phyloP scores from a whole-genome alignment of 2,113 vertebrate species.

The Leucopsar rothschildi region DNA sequence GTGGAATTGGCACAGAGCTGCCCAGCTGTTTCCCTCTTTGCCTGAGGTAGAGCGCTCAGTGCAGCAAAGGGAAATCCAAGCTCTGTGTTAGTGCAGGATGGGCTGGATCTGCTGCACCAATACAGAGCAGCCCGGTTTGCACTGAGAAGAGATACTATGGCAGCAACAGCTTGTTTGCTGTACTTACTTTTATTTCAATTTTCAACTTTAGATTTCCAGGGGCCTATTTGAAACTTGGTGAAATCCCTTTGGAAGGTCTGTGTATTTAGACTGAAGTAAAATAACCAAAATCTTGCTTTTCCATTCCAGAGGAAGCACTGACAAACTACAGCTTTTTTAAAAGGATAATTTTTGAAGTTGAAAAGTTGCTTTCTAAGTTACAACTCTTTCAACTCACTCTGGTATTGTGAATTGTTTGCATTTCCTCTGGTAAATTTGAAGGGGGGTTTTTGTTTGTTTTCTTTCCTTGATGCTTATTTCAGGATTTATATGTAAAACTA shows the following conservation, averaged over 20 bases:
- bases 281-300: background rate
- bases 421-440: conserved; percentile 31
- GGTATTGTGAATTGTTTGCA: conserved; percentile 19
- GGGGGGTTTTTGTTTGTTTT: background rate
- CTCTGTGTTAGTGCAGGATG: background rate
- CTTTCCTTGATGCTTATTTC: conserved; percentile 36
- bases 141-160: background rate
- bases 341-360: background rate
- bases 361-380: background rate
- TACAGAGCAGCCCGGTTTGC: background rate
- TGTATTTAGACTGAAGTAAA: background rate
- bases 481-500: background rate
- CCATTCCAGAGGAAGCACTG: background rate
- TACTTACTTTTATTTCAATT: background rate
- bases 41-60: fast-evolving
- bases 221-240: background rate
- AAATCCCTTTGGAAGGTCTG: background rate
- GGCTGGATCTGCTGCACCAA: background rate
- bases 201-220: background rate
- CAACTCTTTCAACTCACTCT: conserved; percentile 4
- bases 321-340: conserved; percentile 29
- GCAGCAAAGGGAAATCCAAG: background rate
- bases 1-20: background rate
- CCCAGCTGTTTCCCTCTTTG: background rate
- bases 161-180: background rate